phyloP scores from a whole-genome alignment of 1,140 invertebrate species.

The Cydia pomonella region DNA sequence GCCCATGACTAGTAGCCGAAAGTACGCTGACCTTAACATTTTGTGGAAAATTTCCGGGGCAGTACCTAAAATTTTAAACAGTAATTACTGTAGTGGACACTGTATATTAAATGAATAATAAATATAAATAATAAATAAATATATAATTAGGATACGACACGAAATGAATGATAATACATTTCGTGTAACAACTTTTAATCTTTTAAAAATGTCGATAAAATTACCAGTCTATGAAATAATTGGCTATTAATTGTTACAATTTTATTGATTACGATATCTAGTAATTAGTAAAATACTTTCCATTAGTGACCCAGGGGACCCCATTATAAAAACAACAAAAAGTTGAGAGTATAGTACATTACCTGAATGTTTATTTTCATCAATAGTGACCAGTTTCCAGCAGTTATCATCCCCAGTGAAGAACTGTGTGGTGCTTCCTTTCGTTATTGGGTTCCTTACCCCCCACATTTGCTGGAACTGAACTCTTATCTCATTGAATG shows the following conservation, averaged over 20 bases:
- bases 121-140: too few relatives aligned
- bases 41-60: conserved; percentile 94
- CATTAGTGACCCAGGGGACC: neutral
- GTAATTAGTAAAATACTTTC: too few relatives aligned
- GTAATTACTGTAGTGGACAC: too few relatives aligned
- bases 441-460: conserved; percentile 92
- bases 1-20: conserved; percentile 95
- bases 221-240: too few relatives aligned
- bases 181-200: too few relatives aligned
- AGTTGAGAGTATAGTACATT: conserved; percentile 18
- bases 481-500: conserved; percentile 99
- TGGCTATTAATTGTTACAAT: conserved; percentile 83
- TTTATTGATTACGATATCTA: too few relatives aligned
- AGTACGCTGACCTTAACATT: conserved; percentile 94
- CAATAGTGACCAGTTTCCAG: conserved; percentile 96
- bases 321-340: neutral
- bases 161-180: too few relatives aligned
- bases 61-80: conserved; percentile 62
- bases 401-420: conserved; percentile 93
- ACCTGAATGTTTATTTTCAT: conserved; percentile 97
- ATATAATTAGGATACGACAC: too few relatives aligned
- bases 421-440: conserved; percentile 93
- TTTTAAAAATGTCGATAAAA: too few relatives aligned
- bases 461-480: conserved; percentile 99
- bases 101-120: too few relatives aligned